Percentiles rank a stretch among this genome's conserved stretches.
Conservation (phyloP, 2,113 vertebrate genomes). For the Scophthalmus maximus region DNA sequence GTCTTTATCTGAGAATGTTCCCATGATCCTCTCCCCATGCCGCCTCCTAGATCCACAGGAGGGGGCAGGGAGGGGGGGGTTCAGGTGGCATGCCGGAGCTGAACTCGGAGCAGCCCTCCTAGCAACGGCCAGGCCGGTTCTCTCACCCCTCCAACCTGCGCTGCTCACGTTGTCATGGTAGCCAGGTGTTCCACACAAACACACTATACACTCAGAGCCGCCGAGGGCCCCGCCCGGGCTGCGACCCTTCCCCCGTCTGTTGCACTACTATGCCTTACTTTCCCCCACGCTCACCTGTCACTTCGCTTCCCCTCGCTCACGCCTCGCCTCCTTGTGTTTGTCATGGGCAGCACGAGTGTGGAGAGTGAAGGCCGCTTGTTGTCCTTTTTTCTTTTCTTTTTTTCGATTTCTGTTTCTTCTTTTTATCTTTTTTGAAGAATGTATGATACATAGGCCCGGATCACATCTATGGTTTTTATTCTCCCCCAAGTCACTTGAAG, state of each 20-base stretch:
- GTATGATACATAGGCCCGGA: constrained; percentile 70
- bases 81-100: constrained; percentile 75
- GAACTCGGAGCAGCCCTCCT: constrained; percentile 67
- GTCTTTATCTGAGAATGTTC: constrained; percentile 68
- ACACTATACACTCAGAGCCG: constrained; percentile 45
- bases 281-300: constrained; percentile 36
- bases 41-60: constrained; percentile 55
- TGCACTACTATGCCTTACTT: constrained; percentile 83
- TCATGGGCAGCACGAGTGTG: constrained; percentile 44
- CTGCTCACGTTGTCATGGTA: constrained; percentile 75
- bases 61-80: neutral
- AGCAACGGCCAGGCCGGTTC: constrained; percentile 65
- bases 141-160: constrained; percentile 65
- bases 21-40: constrained; percentile 61
- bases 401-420: constrained; percentile 11
- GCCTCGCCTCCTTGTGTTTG: constrained; percentile 38
- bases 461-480: constrained; percentile 50
- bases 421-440: constrained; percentile 68
- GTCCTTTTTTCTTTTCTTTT: constrained; percentile 15
- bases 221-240: constrained; percentile 76
- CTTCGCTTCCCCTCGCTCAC: constrained; percentile 6
- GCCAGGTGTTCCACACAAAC: constrained; percentile 75
- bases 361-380: constrained; percentile 24
- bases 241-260: constrained; percentile 81
- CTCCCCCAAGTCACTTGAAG: constrained; percentile 53